phyloP scores from a whole-genome alignment of 2,113 vertebrate genomes.

The Hippocampus zosterae region DNA sequence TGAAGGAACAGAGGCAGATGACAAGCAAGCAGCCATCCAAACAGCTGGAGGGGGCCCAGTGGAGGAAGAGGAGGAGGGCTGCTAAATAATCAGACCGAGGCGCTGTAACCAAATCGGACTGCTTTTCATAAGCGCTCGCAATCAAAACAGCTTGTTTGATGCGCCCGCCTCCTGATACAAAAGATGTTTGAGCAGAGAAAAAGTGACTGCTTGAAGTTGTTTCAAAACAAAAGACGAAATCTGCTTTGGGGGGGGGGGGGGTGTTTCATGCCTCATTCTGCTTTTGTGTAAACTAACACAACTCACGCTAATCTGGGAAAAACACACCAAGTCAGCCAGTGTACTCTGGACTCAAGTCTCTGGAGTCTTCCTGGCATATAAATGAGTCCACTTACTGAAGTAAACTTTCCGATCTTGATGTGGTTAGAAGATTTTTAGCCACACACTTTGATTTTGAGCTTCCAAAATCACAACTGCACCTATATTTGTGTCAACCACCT shows the following conservation, averaged over 20 bases:
- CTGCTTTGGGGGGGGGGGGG: conserved; percentile 17
- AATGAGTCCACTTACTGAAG: neutral
- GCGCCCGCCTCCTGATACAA: conserved; percentile 34
- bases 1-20: conserved; percentile 36
- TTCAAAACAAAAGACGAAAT: conserved; percentile 9
- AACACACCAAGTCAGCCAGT: conserved; percentile 45
- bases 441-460: neutral
- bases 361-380: neutral
- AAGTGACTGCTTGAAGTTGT: conserved; percentile 34
- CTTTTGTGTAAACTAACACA: conserved; percentile 19
- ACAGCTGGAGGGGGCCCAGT: conserved; percentile 41
- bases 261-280: conserved; percentile 21
- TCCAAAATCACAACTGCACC: neutral
- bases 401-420: neutral
- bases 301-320: conserved; percentile 38
- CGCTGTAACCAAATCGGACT: conserved; percentile 46
- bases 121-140: conserved; percentile 54
- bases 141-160: conserved; percentile 49
- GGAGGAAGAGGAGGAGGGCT: conserved; percentile 31
- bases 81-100: conserved; percentile 57
- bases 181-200: conserved; percentile 40
- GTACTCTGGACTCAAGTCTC: conserved; percentile 37
- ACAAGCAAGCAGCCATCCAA: conserved; percentile 48
- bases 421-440: neutral
- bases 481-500: neutral